A percentile compares a stretch with the other conserved stretches of the same genome.
Conservation (phyloP, 1,140 invertebrate species). For the Pissodes strobi region DNA sequence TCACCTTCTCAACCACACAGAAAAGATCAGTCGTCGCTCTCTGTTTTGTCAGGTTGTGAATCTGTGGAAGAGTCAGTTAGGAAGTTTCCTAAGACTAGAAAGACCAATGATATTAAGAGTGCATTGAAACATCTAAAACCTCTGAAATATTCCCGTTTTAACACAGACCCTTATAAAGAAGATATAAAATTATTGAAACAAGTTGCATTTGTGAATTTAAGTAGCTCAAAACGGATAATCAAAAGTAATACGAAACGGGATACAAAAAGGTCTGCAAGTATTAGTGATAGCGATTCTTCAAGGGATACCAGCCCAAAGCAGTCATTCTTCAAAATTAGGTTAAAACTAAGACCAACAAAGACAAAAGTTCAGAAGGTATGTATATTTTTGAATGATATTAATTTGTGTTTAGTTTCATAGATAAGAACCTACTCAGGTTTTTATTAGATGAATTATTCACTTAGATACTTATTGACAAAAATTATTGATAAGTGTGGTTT, state of each 20-base stretch:
- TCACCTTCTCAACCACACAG: too few relatives aligned
- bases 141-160: slow-evolving; percentile 2
- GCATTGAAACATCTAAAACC: slow-evolving; percentile 17
- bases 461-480: too few relatives aligned
- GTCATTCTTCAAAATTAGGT: slow-evolving; percentile 8
- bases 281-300: not conserved
- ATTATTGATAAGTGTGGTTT: too few relatives aligned
- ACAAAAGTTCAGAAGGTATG: not conserved
- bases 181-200: slow-evolving; percentile 9
- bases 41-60: too few relatives aligned
- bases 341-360: not conserved
- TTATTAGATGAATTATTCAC: too few relatives aligned
- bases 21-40: too few relatives aligned
- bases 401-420: not conserved
- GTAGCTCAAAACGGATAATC: too few relatives aligned
- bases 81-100: too few relatives aligned
- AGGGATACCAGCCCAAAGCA: not conserved
- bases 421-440: too few relatives aligned
- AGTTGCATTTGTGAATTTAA: slow-evolving; percentile 12
- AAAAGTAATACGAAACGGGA: too few relatives aligned
- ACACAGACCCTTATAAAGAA: not conserved
- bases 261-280: not conserved
- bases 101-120: too few relatives aligned
- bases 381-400: not conserved
- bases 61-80: too few relatives aligned